Base-by-base conservation (phyloP, 2,797 vertebrate genomes). In the Esox masquinongy region DNA sequence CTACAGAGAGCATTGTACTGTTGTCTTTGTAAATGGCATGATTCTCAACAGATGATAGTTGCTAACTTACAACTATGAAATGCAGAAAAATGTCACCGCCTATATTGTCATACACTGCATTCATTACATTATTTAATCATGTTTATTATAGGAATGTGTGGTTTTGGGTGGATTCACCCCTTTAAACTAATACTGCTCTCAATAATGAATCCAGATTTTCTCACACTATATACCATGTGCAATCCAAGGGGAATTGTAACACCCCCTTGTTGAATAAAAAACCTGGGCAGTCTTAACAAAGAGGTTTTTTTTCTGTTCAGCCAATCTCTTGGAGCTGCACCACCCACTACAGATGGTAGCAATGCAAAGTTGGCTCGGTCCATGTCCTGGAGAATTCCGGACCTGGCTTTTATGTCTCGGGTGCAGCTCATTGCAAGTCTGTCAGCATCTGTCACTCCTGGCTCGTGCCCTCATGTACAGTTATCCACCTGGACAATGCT, bases 361-460 rank as follows among this genome's bases (percentile, higher is more conserved):
- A 50, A 68, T 73, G 71, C 80, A 77, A 79, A 72, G 80, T 73
- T 84, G 82, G 79, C 61, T 84, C 77, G 63, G 56, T 75, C 80
- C 63, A 77, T 75, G 39, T 77, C 69, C 81, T 83, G 86, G 83
- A 77, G 76, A 47, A 75, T 22, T 51, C 31, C 68, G 34, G 19
- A n/a, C n/a, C 67, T 89, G 89, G 80, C 82, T 59, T 56, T n/a
- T 31, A 71, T 39, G 77, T 47, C 72, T 70, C 68, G 34, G 51
- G 70, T 68, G 69, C 47, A 53, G 76, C 22, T 78, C 68, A 14
- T 2, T 79, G 84, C 80, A 74, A 83, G 69, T 34, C 59, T n/a
- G 73, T 78, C 76, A 81, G 84, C 86, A 86, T 88, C 86, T 88
- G 86, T 80, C 79, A 73, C 74, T 85, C 83, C 87, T 89, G 87